phyloP scores from a whole-genome alignment of 2,888 invertebrate genomes.

The Aspidiotus rigidus region DNA sequence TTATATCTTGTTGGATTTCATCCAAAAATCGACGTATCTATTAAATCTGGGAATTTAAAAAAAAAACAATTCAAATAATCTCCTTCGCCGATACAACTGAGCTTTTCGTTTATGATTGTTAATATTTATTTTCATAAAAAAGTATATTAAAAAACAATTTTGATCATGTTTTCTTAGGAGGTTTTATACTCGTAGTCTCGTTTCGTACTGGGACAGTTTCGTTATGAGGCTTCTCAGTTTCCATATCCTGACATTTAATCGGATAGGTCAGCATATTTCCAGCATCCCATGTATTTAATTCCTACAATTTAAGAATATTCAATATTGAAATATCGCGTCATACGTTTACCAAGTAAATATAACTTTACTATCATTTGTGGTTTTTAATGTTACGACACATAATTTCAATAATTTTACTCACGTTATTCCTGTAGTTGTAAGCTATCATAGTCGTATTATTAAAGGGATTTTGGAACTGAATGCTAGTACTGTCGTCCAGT shows the following conservation, averaged over 20 bases:
- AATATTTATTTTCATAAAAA: no score
- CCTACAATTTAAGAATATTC: constrained; percentile 49
- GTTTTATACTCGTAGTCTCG: no score
- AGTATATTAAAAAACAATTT: no score
- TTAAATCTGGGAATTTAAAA: no score
- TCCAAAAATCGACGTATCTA: no score
- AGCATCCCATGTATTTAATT: constrained; percentile 88
- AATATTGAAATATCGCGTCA: constrained; percentile 7
- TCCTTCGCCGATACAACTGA: no score
- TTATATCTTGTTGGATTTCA: no score
- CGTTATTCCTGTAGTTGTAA: constrained; percentile 72
- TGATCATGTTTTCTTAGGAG: no score
- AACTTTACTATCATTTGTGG: neutral
- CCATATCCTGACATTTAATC: constrained; percentile 64
- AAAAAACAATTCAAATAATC: no score
- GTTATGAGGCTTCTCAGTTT: neutral
- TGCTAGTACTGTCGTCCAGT: constrained; percentile 54
- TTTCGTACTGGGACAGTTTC: neutral
- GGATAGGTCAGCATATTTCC: constrained; percentile 89
- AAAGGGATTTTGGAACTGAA: constrained; percentile 88
- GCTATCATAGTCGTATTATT: constrained; percentile 82
- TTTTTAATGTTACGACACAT: neutral
- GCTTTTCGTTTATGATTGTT: no score
- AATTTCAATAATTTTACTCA: constrained; percentile 40
- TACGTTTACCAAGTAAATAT: no score